Percentiles rank a stretch among this genome's conserved stretches.
These are phyloP conservation scores for Epinephelus fuscoguttatus DNA, from an alignment of 2,113 vertebrate species.

Conservation along the genomic window DNA sequence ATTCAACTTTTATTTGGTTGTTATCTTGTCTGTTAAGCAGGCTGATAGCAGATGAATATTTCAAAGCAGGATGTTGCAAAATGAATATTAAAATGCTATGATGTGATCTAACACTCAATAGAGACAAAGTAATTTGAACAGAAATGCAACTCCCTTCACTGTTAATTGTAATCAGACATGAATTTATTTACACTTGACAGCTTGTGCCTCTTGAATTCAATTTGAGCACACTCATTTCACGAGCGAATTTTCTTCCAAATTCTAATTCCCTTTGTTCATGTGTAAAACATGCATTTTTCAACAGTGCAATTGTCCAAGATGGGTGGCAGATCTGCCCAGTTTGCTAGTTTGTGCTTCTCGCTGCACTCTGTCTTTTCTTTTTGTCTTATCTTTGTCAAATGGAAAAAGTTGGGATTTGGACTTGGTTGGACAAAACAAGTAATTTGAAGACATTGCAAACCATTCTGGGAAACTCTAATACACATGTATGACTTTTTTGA, in stretches of 20 bases:
- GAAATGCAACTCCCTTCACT: conserved; percentile 27
- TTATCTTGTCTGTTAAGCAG: conserved; percentile 22
- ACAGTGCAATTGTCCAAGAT: conserved; percentile 20
- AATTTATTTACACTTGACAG: conserved; percentile 74
- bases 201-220: conserved; percentile 63
- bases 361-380: not conserved
- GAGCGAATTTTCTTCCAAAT: conserved; percentile 37
- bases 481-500: not conserved
- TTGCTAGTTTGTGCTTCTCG: conserved; percentile 8
- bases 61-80: conserved; percentile 21
- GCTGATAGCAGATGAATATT: conserved; percentile 23
- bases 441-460: conserved; percentile 13
- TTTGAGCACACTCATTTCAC: conserved; percentile 56
- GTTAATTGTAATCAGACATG: conserved; percentile 51
- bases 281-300: conserved; percentile 36
- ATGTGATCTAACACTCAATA: conserved; percentile 26
- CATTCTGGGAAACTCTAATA: not conserved
- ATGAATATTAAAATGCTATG: conserved; percentile 52
- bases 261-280: conserved; percentile 51
- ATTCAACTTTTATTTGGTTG: conserved; percentile 7
- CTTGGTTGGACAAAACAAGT: not conserved
- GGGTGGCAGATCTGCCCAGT: conserved; percentile 8
- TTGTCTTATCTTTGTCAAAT: not conserved
- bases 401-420: conserved; percentile 12
- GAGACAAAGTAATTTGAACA: conserved; percentile 47